Evolutionary conservation across 92 coral and sea anemone genomes (phyloP), one percentile per base, ranked within the genome.

Genomic region (Virgularia gustaviana): DNA sequence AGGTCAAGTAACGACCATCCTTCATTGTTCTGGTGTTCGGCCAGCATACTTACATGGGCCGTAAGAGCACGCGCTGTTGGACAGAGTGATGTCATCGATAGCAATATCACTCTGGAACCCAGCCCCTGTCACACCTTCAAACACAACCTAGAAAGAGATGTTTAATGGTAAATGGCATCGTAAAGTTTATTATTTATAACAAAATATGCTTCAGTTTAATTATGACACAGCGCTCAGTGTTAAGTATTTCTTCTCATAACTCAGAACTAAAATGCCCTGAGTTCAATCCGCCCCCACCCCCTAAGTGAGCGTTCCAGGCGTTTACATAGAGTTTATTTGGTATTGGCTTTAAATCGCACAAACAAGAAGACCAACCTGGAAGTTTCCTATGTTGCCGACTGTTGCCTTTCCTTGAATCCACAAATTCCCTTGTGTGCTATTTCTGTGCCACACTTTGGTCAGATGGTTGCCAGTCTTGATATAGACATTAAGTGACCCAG

Each of bases 41-140:
- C n/a, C n/a, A n/a, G n/a, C 23, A 8, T 23, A 71, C 91, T 63
- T 83, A 85, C 95, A 81, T 78, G 90, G 59, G 13, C 81, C 72
- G 45, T 71, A 65, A 11, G 84, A 68, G 66, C 97, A 90, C 39
- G 90, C 86, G 49, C 97, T 90, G 37, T 56, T 12, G 13, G 85
- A 77, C 54, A 90, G 77, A n/a, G 85, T 78, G 24, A 90, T 85
- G 75, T 90, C 97, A 53, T 90, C 97, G 59, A 90, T 57, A 7
- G 97, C 88, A 41, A 90, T 90, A 55, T 90, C 97, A 8, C 97
- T 92, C 57, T 38, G 87, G 78, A 78, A 90, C 41, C 88, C 84
- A 9, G 34, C 49, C 20, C 97, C 97, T 10, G 65, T 75, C 8
- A 89, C 63, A 0, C 81, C 97, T 29, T 83, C 90, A 63, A 90